A percentile compares a stretch with the other conserved stretches of the same genome.
Conservation (phyloP, 2,888 invertebrate species). For the Melanostoma mellinum region DNA sequence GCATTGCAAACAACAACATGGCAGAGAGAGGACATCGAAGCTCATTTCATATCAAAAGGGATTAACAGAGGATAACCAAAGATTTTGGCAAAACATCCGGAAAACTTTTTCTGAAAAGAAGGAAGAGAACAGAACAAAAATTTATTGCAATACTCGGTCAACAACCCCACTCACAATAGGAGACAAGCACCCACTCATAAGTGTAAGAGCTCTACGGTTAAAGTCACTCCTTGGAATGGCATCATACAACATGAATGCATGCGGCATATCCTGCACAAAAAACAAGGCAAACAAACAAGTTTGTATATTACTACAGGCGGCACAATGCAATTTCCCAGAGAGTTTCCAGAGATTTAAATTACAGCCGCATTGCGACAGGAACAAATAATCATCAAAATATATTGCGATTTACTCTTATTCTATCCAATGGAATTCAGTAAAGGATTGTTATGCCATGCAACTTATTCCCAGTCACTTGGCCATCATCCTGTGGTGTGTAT, state of each 20-base stretch:
- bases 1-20: conserved; percentile 41
- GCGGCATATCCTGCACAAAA: conserved; percentile 59
- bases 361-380: conserved; percentile 75
- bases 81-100: conserved; percentile 53
- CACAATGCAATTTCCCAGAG: conserved; percentile 66
- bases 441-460: conserved; percentile 61
- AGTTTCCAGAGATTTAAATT: conserved; percentile 69
- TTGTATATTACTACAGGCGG: conserved; percentile 33
- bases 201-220: not conserved
- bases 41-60: conserved; percentile 26
- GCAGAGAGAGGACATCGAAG: conserved; percentile 16
- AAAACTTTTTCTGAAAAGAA: conserved; percentile 30
- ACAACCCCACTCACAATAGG: conserved; percentile 20
- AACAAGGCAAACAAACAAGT: conserved; percentile 52
- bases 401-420: conserved; percentile 64
- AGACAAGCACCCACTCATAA: conserved; percentile 67
- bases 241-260: conserved; percentile 47
- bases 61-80: conserved; percentile 40
- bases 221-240: conserved; percentile 9
- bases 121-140: conserved; percentile 27
- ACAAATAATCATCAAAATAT: conserved; percentile 73
- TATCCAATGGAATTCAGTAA: conserved; percentile 34
- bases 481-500: too few relatives aligned
- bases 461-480: not conserved
- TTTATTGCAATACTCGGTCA: conserved; percentile 59